These are phyloP conservation scores for Dicrostonyx torquatus DNA, from an alignment of 2,797 vertebrate genomes.

Conservation along the genomic window DNA sequence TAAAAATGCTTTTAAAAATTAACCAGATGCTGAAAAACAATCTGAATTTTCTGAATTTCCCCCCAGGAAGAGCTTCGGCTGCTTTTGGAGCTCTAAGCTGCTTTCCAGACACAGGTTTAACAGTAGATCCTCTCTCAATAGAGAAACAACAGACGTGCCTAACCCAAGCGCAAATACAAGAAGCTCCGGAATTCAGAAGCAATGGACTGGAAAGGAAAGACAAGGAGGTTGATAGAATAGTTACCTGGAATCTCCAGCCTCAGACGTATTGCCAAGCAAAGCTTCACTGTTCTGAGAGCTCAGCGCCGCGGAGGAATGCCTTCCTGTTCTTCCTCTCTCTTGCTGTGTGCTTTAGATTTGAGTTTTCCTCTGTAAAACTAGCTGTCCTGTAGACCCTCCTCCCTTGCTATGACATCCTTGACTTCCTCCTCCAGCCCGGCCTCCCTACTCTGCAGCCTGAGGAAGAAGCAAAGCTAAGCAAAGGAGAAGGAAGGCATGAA, in stretches of 20 bases:
- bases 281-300: neutral
- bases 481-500: neutral
- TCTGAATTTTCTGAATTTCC: constrained; percentile 21
- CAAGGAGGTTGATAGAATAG: neutral
- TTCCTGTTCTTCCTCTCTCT: neutral
- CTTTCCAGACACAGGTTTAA: neutral
- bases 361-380: constrained; percentile 35
- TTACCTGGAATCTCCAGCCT: constrained; percentile 45
- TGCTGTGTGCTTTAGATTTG: neutral
- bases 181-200: constrained; percentile 35
- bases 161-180: neutral
- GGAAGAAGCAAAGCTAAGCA: neutral
- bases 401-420: constrained; percentile 44
- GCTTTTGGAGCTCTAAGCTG: neutral
- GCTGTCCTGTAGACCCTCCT: neutral
- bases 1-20: neutral
- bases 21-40: neutral
- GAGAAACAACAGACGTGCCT: neutral
- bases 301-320: neutral
- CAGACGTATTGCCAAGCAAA: neutral
- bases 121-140: neutral
- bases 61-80: neutral
- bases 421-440: constrained; percentile 1
- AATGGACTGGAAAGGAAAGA: neutral
- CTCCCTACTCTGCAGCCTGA: neutral